Percentiles rank a stretch among this genome's conserved stretches.
phyloP scores from a whole-genome alignment of 2,888 invertebrate species.

The Sclerodermus sp. region DNA sequence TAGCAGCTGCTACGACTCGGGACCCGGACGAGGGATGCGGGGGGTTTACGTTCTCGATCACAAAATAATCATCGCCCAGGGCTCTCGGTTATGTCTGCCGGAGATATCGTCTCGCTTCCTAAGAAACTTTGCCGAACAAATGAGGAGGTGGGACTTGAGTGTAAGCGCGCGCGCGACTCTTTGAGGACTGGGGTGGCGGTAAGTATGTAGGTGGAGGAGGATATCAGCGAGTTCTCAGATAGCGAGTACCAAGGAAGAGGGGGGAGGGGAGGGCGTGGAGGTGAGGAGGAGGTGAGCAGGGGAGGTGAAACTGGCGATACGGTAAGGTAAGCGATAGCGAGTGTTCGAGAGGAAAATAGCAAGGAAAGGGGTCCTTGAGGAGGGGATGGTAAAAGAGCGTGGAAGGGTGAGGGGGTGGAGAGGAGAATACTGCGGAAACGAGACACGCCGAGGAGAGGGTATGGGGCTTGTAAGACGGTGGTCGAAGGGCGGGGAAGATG shows the following conservation, averaged over 20 bases:
- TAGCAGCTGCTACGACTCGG: too few species aligned
- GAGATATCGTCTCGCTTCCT: constrained; percentile 20
- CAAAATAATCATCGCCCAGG: constrained; percentile 32
- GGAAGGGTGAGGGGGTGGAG: too few species aligned
- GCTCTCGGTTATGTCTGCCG: constrained; percentile 16
- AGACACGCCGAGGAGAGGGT: too few species aligned
- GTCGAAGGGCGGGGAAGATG: too few species aligned
- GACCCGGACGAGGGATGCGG: neutral
- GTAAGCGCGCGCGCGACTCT: neutral
- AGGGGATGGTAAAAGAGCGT: too few species aligned
- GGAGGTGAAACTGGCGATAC: too few species aligned
- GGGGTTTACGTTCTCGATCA: constrained; percentile 14
- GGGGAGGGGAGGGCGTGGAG: constrained; percentile 7
- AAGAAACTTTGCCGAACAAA: constrained; percentile 25
- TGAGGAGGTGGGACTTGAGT: constrained; percentile 14
- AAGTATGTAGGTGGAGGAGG: neutral
- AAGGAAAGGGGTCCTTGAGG: neutral
- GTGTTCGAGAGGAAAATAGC: constrained; percentile 6
- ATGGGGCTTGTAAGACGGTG: too few species aligned
- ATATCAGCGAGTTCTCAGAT: constrained; percentile 9
- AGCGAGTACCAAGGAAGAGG: constrained; percentile 19
- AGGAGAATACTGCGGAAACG: too few species aligned
- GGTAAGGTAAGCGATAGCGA: constrained; percentile 18
- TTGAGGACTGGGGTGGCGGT: neutral
- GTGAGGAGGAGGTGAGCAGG: constrained; percentile 5